Evolutionary conservation across 2,888 invertebrate species (phyloP).

Genomic region (Phalangium opilio): DNA sequence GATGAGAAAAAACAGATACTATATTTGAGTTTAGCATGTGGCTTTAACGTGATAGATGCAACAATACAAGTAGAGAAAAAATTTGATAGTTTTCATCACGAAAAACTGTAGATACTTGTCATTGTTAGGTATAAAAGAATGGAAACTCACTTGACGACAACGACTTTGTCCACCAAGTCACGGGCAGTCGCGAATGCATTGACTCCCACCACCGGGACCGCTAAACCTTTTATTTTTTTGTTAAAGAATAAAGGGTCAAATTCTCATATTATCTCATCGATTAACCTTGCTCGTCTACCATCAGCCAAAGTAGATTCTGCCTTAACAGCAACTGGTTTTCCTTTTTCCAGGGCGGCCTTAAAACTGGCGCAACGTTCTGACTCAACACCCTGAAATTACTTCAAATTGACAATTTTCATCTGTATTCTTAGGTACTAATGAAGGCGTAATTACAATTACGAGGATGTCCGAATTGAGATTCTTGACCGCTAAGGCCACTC

Average conservation of each 20-base stretch:
- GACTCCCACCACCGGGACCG: slow-evolving; percentile 71
- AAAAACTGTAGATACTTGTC: neutral
- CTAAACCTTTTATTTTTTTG: slow-evolving; percentile 38
- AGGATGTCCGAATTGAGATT: slow-evolving; percentile 62
- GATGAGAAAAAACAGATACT: too few species aligned
- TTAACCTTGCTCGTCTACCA: slow-evolving; percentile 37
- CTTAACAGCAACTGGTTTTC: slow-evolving; percentile 49
- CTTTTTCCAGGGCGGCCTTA: slow-evolving; percentile 49
- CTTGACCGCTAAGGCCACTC: slow-evolving; percentile 75
- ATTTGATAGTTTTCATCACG: neutral
- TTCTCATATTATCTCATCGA: neutral
- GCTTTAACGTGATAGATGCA: neutral
- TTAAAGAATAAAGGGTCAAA: neutral
- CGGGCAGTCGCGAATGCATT: slow-evolving; percentile 64
- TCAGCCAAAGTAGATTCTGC: slow-evolving; percentile 66
- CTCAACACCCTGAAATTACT: slow-evolving; percentile 64
- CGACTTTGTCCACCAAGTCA: slow-evolving; percentile 57
- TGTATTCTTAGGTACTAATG: neutral
- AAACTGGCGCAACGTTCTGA: slow-evolving; percentile 83
- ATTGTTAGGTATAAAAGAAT: neutral
- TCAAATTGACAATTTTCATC: too few species aligned
- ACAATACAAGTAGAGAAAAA: neutral
- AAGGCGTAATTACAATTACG: slow-evolving; percentile 55
- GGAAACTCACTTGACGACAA: slow-evolving; percentile 46
- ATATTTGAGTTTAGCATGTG: too few species aligned